Evolutionary conservation across 2,888 invertebrate genomes (phyloP), one percentile per base, ranked within the genome.

Genomic region (Limnephilus lunatus): DNA sequence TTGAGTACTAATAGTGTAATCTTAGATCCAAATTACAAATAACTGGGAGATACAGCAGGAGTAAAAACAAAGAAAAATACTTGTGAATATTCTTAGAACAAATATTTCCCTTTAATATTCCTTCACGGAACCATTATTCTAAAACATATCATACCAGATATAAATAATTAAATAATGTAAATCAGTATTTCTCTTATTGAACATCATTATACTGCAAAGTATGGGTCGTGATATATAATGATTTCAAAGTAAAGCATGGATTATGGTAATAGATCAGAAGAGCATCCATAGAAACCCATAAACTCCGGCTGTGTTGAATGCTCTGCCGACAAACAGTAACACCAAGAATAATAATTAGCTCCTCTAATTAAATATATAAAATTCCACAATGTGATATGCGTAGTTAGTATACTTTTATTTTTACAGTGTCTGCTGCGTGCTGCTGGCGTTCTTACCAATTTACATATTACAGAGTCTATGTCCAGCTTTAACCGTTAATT

Each of bases 261-360:
- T 25, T 25, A 85, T 25, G 14, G 39, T 85, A 7, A 19, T 85
- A 85, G 32, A 32, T 35, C 39, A 85, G 35, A 35, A 85, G 85
- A 85, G 85, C 85, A 85, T 25, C 85, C 85, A 85, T 85, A n/a
- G 39, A 85, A 85, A 85, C 85, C 32, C 39, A 85, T 85, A 35
- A 85, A 85, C 85, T 85, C 39, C 39, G 35, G 9, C 25, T 32
- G 85, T 35, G 85, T 35, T 85, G 85, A 85, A 39, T 85, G n/a
- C 35, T 85, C 3, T 35, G 85, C 85, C 31, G 85, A 39, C 85
- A 85, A 39, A 39, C 39, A 85, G 25, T 39, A 85, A 85, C 68
- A 68, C 19, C n/a, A 11, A 19, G 25, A 35, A 35, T 85, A 85
- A 39, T 85, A 85, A 85, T 85, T 85, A 85, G 39, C 25, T 32